Evolutionary conservation across 2,113 vertebrate species (phyloP), one percentile per base, ranked within the genome.

Genomic region (Etheostoma cragini): DNA sequence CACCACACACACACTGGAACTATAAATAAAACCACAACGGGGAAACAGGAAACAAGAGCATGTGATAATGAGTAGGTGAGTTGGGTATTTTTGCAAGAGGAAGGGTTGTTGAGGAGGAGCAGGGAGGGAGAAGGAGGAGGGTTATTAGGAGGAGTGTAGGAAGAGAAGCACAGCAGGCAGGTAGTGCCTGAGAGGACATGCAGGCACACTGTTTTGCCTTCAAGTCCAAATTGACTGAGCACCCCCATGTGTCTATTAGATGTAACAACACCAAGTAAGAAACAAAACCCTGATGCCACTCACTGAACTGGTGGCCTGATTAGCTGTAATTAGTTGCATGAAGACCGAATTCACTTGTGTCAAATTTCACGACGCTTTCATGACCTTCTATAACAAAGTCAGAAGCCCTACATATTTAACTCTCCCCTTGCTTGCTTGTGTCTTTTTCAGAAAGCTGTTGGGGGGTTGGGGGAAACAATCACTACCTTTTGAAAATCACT

Each of bases 161-260:
- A 45, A 72, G 24, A 1, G 45, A 56, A 45, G 24, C 30, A 30
- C 33, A 3, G 10, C 57, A 78, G 10, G 19, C n/a, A 33, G 53
- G 47, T 53, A 1, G 17, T 45, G 45, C 70, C 47, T 13, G 30
- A 58, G 38, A 61, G 14, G 12, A 38, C 38, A 33, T n/a, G 33
- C 42, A 62, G 22, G 35, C 13, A 33, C 21, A 33, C 11, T 12
- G 11, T 46, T 14, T 11, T 0, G 1, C 24, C 17, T 19, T 21
- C 17, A 22, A 10, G 46, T 53, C 21, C 17, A 71, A 61, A 66
- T 49, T 8, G 78, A 77, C 72, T 60, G 67, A 80, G 68, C 87
- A 21, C 85, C 91, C 81, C 72, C 92, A 10, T 57, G 84, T 93
- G 94, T 78, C 3, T 1, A 26, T 21, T 12, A 8, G 4, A 15